Base-by-base conservation (phyloP, 1,140 invertebrate species). In the Drosophila seguyi region DNA sequence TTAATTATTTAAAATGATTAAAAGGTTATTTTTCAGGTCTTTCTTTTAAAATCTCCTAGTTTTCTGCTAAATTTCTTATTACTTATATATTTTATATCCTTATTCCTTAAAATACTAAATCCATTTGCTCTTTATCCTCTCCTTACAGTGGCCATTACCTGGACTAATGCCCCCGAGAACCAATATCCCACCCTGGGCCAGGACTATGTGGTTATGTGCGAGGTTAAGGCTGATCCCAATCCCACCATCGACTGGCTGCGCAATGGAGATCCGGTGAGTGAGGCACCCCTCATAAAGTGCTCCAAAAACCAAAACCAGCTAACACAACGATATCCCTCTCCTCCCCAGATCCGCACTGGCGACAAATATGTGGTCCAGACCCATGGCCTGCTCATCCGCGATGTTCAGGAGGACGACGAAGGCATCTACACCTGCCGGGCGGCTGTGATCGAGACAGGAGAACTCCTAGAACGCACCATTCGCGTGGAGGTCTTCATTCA, bases 371-470 rank as follows among this genome's bases (percentile, higher is more conserved):
- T 97, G 11, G 94, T 96, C 56, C 95, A 96, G 65, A 94, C 94
- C 1, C 95, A 97, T 76, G 97, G 97, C 1, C 93, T 98, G 13
- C 92, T 95, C 22, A 97, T 98, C 60, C 95, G 95, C 72, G 95
- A 96, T 79, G 96, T 98, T 0, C 94, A 95, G 48, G 95, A 97
- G 90, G 94, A 95, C 18, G 97, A 98, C 90, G 97, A 98, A 90
- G 97, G 97, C 0, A 93, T 95, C 16, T 98, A 98, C 92, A 96
- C 95, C 4, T 98, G 97, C 87, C 94, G 96, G 25, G 97, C 97
- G 1, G 95, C 96, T 14, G 97, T 98, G 0, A 93, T 95, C 13
- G 94, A 94, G 14, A 97, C 97, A 18, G 98, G 97, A 36, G 95
- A 97, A 90, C 93, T 97, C 6, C 92, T 95, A 44, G 95, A 96